Base-by-base conservation (phyloP, 2,113 vertebrate species). In the Carassius carassius region DNA sequence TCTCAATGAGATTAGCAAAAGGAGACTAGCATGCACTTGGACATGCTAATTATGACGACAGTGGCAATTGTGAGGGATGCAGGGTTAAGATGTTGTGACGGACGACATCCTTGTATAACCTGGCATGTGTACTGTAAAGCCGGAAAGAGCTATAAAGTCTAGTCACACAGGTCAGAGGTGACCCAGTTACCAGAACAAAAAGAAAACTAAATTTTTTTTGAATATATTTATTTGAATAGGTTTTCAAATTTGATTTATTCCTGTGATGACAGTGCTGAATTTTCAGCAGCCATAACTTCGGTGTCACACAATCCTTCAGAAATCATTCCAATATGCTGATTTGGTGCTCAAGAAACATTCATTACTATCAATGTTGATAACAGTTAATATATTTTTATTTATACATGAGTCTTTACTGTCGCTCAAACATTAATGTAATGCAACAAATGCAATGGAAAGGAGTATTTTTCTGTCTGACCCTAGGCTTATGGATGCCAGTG, bases 1-100 rank as follows among this genome's bases (percentile, higher is more conserved):
- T 77, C 91, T 92, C 25, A 89, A 92, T 86, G 84, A 83, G 93
- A 94, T 94, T 94, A 94, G 17, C 77, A 82, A 78, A 63, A 89
- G 10, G 80, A 83, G 89, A 44, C 70, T 81, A 91, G 88, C 85
- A 90, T 13, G 9, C 63, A 60, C 72, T 51, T 74, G 12, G 62
- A 87, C 84, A 75, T 83, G 82, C 35, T 56, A 76, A 87, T 82
- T 76, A 86, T 82, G 82, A 60, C n/a, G 73, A 84, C 47, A 37
- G 75, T 19, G 23, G 76, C n/a, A 25, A 69, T 21, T 47, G 13
- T 56, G 13, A 49, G 82, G 87, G 58, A 79, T 32, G 32, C 21
- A 35, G 81, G 77, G 41, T 23, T 58, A 72, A 77, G 65, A 19
- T n/a, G 62, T 12, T 69, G 82, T 62, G 41, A 81, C 32, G 70